These are phyloP conservation scores for Diadegma fenestrale DNA, from an alignment of 2,888 invertebrate genomes.

Conservation along the genomic window DNA sequence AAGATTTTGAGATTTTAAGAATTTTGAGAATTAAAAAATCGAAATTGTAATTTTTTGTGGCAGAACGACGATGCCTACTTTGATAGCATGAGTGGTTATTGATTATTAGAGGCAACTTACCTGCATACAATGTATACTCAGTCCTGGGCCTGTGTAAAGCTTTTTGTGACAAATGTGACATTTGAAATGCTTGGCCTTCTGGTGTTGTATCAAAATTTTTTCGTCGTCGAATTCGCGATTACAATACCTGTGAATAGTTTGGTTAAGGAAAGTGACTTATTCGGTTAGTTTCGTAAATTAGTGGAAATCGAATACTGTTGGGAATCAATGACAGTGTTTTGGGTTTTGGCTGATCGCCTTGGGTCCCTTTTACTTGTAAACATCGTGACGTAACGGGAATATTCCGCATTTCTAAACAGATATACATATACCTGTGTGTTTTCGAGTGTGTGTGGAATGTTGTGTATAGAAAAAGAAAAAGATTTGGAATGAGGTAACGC, in stretches of 20 bases:
- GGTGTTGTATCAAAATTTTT: slow-evolving; percentile 99
- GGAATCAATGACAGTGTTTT: background rate
- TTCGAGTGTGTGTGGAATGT: background rate
- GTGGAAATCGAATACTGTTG: background rate
- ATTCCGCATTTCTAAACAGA: slow-evolving; percentile 62
- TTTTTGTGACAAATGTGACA: slow-evolving; percentile 99
- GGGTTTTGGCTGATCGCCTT: slow-evolving; percentile 3
- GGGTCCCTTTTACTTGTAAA: slow-evolving; percentile 53
- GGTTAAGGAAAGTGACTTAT: slow-evolving; percentile 85
- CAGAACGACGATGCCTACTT: too few species aligned
- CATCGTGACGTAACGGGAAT: slow-evolving; percentile 50
- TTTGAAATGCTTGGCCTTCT: slow-evolving; percentile 99
- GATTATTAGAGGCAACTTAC: slow-evolving; percentile 84
- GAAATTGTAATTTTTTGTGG: too few species aligned
- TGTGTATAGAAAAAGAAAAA: background rate
- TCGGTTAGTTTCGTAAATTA: background rate
- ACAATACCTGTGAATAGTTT: slow-evolving; percentile 93
- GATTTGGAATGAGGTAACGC: background rate
- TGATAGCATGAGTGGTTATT: background rate
- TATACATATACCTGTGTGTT: background rate
- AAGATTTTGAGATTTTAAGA: too few species aligned
- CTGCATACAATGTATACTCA: slow-evolving; percentile 99
- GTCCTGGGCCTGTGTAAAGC: slow-evolving; percentile 98
- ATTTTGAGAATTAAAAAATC: too few species aligned
- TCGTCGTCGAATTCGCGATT: slow-evolving; percentile 99